Evolutionary conservation across 2,888 invertebrate genomes (phyloP), one percentile per base, ranked within the genome.

Genomic region (Agonopterix arenella): DNA sequence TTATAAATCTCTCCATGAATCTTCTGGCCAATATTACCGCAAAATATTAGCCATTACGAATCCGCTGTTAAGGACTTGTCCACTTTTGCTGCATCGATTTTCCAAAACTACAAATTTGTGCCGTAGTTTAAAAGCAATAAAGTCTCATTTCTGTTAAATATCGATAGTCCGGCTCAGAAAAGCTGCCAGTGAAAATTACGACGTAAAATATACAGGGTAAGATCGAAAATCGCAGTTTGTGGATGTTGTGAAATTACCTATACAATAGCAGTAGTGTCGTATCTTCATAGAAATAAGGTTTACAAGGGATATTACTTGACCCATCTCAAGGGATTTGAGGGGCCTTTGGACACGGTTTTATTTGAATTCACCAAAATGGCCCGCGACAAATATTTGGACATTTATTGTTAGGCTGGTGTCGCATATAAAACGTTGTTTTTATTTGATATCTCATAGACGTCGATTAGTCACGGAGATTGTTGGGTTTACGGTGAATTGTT

Each of bases 321-420:
- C 84, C 70, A 78, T 84, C 89, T 76, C 84, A 55, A 62, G 83
- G 83, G 86, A 86, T 74, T 73, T 66, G 69, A 65, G 60, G 72
- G 77, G 79, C 72, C 59, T 84, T 88, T 86, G 74, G 88, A 83
- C 76, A 85, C 76, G 86, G 85, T 79, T 80, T 84, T 86, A 86
- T 88, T 86, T 81, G 88, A 83, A 85, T 45, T 45, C 74, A 68
- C 75, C 70, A 74, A 70, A 81, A 81, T 77, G 28, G 77, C 71
- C 66, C 73, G 77, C 79, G 77, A 85, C 86, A 88, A 88, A 89
- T 88, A 89, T 89, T 89, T 86, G 82, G 80, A 86, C 85, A 79
- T 86, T 84, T 86, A 89, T 89, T 86, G 73, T 66, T 60, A 28
- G 28, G 66, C 70, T 75, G 76, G 85, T 81, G 81, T 73, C 76